Conservation (phyloP, 2,888 invertebrate genomes). For the Brachypterus glaber region DNA sequence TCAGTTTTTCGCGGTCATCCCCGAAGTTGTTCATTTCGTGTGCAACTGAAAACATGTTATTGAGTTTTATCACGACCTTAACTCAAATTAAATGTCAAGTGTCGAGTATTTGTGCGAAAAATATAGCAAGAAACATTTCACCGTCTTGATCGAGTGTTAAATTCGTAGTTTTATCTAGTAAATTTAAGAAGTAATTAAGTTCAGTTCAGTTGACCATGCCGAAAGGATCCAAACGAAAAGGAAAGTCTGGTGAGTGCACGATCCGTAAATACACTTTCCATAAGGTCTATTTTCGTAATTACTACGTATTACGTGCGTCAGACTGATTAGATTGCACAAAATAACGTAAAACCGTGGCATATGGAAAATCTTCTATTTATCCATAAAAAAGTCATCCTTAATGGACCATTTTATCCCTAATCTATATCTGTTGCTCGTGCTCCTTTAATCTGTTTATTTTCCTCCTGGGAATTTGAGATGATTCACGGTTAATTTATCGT, state of each 20-base stretch:
- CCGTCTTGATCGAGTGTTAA: constrained; percentile 68
- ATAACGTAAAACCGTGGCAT: constrained; percentile 15
- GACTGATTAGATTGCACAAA: constrained; percentile 10
- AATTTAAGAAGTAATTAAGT: constrained; percentile 40
- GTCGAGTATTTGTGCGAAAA: constrained; percentile 59
- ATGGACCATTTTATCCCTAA: too few species aligned
- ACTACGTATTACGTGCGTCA: constrained; percentile 13
- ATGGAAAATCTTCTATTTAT: too few species aligned
- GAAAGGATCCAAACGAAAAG: constrained; percentile 68
- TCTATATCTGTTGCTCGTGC: too few species aligned
- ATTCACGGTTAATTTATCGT: too few species aligned
- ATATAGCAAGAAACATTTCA: constrained; percentile 64
- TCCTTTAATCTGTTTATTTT: too few species aligned
- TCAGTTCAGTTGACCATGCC: constrained; percentile 52
- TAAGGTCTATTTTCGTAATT: constrained; percentile 14
- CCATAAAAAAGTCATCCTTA: too few species aligned
- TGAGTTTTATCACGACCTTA: constrained; percentile 61
- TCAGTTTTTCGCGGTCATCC: constrained; percentile 13
- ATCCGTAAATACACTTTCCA: constrained; percentile 9
- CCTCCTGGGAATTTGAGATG: too few species aligned
- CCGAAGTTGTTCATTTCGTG: constrained; percentile 32
- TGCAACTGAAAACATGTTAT: constrained; percentile 56
- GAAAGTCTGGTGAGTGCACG: constrained; percentile 55
- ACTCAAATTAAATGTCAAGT: constrained; percentile 63
- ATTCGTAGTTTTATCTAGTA: constrained; percentile 48